Evolutionary conservation across 2,888 invertebrate species (phyloP).

Genomic region (Acrocyrtus sp.): DNA sequence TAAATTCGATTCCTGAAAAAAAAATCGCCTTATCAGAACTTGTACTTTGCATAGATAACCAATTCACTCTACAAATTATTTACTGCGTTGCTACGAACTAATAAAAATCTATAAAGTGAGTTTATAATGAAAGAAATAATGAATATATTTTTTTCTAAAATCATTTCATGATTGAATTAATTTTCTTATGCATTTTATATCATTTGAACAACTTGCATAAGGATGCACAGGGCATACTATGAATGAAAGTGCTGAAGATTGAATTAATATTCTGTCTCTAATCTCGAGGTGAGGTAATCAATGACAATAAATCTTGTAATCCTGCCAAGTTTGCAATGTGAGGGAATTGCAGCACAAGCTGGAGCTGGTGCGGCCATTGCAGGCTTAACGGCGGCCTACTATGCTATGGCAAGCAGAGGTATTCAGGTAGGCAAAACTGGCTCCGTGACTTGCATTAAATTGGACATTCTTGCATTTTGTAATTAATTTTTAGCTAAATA

Average conservation of each 20-base stretch:
- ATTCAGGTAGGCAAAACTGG: constrained; percentile 37
- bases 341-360: constrained; percentile 43
- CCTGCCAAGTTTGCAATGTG: constrained; percentile 19
- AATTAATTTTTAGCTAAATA: no score
- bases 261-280: no score
- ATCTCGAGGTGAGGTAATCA: no score
- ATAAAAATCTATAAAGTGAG: not conserved
- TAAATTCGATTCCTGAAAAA: no score
- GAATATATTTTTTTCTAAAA: not conserved
- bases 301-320: not conserved
- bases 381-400: constrained; percentile 50
- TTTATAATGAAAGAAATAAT: not conserved
- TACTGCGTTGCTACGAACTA: not conserved
- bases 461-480: no score
- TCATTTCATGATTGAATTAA: not conserved
- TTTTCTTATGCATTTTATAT: not conserved
- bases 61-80: not conserved
- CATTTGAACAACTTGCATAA: not conserved
- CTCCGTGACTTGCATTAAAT: no score
- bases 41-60: no score
- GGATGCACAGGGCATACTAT: constrained; percentile 8
- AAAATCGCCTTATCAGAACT: no score
- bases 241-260: no score
- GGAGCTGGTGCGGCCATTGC: constrained; percentile 51
- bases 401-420: constrained; percentile 37